Conservation (phyloP, 2,797 vertebrate species). For the Arctocebus calabarensis region DNA sequence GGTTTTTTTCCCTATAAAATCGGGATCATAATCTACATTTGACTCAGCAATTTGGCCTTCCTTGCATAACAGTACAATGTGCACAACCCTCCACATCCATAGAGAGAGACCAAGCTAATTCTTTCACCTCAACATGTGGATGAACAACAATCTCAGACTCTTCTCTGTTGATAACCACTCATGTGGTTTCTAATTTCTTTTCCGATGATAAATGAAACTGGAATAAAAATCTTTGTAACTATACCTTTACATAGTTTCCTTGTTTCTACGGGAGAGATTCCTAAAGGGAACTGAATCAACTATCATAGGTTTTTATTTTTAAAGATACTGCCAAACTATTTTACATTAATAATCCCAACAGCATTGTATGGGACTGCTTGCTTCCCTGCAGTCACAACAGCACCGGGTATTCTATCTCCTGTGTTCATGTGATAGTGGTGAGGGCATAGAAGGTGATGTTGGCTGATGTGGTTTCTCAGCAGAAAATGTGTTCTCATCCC, state of each 20-base stretch:
- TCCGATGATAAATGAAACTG: constrained; percentile 4
- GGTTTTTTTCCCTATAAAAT: background rate
- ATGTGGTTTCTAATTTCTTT: background rate
- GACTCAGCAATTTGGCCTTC: background rate
- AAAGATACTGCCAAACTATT: background rate
- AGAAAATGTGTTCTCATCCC: background rate
- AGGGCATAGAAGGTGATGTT: background rate
- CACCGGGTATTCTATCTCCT: background rate
- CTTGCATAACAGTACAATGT: background rate
- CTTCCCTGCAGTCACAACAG: background rate
- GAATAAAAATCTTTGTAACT: constrained; percentile 1
- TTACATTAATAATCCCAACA: background rate
- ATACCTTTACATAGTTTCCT: background rate
- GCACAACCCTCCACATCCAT: background rate
- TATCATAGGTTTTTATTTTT: background rate
- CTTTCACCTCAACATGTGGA: background rate
- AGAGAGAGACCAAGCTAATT: background rate
- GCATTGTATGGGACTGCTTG: rapidly evolving
- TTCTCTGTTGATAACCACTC: background rate
- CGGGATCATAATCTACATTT: background rate
- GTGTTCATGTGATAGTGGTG: rapidly evolving
- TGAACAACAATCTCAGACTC: background rate
- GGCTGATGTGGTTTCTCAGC: background rate
- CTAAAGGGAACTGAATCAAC: background rate
- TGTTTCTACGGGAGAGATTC: background rate